Percentiles rank a stretch among this genome's conserved stretches.
Conservation (phyloP, 2,888 invertebrate genomes). For the Willowsia nigromaculata region DNA sequence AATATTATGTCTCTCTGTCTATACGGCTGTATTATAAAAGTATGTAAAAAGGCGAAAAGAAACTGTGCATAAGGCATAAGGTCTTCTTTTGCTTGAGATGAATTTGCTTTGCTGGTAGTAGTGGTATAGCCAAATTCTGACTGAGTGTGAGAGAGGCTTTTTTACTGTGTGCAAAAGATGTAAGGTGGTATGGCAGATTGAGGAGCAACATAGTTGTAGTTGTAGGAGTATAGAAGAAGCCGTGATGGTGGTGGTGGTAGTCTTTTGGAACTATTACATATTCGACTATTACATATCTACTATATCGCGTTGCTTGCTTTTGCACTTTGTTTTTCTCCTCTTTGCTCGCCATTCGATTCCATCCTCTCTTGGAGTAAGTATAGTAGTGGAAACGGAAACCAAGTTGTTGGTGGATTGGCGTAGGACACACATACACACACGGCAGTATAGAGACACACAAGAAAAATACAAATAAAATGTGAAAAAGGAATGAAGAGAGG, state of each 20-base stretch:
- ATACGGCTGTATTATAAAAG: too few species aligned
- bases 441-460: not conserved
- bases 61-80: too few species aligned
- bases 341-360: too few species aligned
- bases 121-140: not conserved
- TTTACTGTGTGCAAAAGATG: not conserved
- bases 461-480: constrained; percentile 28
- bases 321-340: not conserved
- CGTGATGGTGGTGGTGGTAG: not conserved
- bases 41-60: too few species aligned
- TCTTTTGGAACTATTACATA: not conserved
- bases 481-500: constrained; percentile 46
- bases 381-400: constrained; percentile 17
- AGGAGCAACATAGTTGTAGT: not conserved
- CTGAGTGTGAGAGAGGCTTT: not conserved
- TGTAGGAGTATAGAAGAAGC: not conserved
- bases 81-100: not conserved
- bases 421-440: not conserved
- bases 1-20: too few species aligned
- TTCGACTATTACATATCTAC: too few species aligned
- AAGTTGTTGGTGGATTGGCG: constrained; percentile 19
- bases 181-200: not conserved
- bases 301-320: not conserved
- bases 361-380: not conserved
- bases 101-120: not conserved